Conservation (phyloP, 2,113 vertebrate species). For the Hemicordylus capensis region DNA sequence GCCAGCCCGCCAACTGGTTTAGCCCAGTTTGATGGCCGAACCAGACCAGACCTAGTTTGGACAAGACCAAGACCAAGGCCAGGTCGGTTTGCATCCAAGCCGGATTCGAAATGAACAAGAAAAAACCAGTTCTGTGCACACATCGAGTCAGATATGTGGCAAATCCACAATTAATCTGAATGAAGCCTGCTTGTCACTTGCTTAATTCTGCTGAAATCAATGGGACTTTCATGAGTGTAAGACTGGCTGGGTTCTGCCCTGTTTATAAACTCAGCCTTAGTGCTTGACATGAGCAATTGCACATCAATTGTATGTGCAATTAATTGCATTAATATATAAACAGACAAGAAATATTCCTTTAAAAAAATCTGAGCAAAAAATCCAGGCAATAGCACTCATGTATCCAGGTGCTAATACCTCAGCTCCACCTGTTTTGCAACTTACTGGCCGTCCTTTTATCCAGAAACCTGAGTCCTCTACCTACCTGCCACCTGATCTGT, state of each 20-base stretch:
- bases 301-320: not conserved
- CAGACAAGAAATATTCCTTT: not conserved
- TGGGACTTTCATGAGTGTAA: not conserved
- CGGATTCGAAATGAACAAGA: too few species aligned
- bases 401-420: conserved; percentile 5
- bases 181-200: not conserved
- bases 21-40: too few species aligned
- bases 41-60: too few species aligned
- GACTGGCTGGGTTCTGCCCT: not conserved
- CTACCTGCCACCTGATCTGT: conserved; percentile 70
- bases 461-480: conserved; percentile 50
- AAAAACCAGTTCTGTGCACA: too few species aligned
- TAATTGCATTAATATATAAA: not conserved
- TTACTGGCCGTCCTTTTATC: conserved; percentile 76
- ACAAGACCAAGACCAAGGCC: too few species aligned
- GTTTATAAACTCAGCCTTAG: not conserved
- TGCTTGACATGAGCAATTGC: not conserved
- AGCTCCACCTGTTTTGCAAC: conserved; percentile 73
- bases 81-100: too few species aligned
- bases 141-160: too few species aligned
- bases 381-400: not conserved
- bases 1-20: too few species aligned
- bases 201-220: not conserved
- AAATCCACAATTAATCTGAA: not conserved
- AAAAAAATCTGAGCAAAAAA: not conserved